Evolutionary conservation across 2,888 invertebrate genomes (phyloP).

Genomic region (Unio delphinus): DNA sequence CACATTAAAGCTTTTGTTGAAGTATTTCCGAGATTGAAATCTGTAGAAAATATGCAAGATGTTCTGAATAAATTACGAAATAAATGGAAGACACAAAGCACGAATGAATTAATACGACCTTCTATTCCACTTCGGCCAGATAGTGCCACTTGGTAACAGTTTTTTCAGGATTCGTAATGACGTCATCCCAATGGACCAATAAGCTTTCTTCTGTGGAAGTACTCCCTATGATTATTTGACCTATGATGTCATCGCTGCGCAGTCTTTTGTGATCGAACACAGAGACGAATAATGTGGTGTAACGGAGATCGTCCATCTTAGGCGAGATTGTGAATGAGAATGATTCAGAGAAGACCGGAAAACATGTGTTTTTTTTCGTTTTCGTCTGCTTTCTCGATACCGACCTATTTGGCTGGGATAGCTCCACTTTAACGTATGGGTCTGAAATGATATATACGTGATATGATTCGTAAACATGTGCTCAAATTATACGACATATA

Average conservation of each 20-base stretch:
- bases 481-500: too few species aligned
- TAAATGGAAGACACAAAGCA: too few species aligned
- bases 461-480: too few species aligned
- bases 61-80: too few species aligned
- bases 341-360: slow-evolving; percentile 57
- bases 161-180: slow-evolving; percentile 66
- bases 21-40: too few species aligned
- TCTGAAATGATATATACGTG: slow-evolving; percentile 56
- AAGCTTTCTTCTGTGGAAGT: slow-evolving; percentile 69
- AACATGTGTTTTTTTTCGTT: slow-evolving; percentile 49
- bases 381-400: slow-evolving; percentile 63
- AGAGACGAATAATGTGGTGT: slow-evolving; percentile 67
- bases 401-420: slow-evolving; percentile 61
- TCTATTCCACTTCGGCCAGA: slow-evolving; percentile 45
- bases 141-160: slow-evolving; percentile 65
- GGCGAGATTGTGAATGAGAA: slow-evolving; percentile 63
- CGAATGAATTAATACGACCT: too few species aligned
- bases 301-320: slow-evolving; percentile 62
- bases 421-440: slow-evolving; percentile 70
- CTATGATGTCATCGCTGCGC: slow-evolving; percentile 71
- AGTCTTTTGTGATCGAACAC: slow-evolving; percentile 65
- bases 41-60: too few species aligned
- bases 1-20: too few species aligned
- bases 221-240: slow-evolving; percentile 63
- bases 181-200: slow-evolving; percentile 70